Base-by-base conservation (phyloP, 2,797 vertebrate genomes). In the Manis javanica region DNA sequence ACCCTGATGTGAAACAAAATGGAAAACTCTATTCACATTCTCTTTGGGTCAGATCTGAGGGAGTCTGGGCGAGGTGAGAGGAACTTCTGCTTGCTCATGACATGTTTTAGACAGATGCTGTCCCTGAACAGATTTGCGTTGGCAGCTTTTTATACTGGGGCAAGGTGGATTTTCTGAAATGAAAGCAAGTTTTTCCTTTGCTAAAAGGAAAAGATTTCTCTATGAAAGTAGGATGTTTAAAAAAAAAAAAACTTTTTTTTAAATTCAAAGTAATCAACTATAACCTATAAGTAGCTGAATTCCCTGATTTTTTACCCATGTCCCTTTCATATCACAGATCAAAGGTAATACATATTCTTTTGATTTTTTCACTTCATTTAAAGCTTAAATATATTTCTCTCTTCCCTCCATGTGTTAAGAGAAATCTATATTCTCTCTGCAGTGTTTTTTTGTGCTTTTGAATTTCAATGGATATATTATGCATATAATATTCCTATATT, bases 11-110 rank as follows among this genome's bases (percentile, higher is more conserved):
- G 71, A 95, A 74, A 83, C 59, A 78, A 84, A 84, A 66, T 82
- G 66, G 74, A 90, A 95, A 95, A 66, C 18, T 88, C 66, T 42
- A 13, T 83, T 84, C 59, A 59, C 24, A 16, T 84, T 91, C 19
- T 81, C 61, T 53, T 34, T 89, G 68, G 78, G 53, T 59, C 63
- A 61, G 5, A 81, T 83, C 89, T n/a, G 16, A 46, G 39, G 68
- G 82, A 42, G 34, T 2, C 5, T 14, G 26, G 46, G 39, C 75
- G 88, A 96, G 39, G 19, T 55, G n/a, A 39, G 59, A 66, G 55
- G 63, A 85, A 83, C 29, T 63, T 75, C 68, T 15, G 3, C 63
- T 92, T 59, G 21, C 77, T 55, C 23, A 46, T 1, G 4, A 9
- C 19, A 14, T 66, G 29, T 19, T 86, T 42, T 37, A 69, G n/a